Evolutionary conservation across 2,113 vertebrate genomes (phyloP), one percentile per base, ranked within the genome.

Genomic region (Lontra canadensis): DNA sequence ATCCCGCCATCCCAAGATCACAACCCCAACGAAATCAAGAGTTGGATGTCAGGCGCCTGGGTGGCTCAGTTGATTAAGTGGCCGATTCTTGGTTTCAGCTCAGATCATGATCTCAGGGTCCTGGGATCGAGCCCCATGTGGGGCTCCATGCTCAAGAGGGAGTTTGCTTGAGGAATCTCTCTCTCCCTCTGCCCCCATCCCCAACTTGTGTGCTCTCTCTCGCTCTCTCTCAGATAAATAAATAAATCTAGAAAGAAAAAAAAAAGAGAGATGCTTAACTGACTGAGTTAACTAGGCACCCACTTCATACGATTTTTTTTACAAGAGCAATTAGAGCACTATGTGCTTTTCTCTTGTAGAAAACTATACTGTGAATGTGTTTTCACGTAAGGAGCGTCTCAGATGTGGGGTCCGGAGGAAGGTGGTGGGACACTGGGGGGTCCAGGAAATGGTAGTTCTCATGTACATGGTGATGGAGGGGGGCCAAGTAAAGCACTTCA

Each of bases 341-440:
- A 4, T 81, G 55, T 85, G 55, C 65, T 67, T 81, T 61, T 61
- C 10, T 36, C 49, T 25, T 76, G 55, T n/a, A 76, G 91, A 52
- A 95, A 74, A 47, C 18, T 42, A 13, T 36, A n/a, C 15, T 25
- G 0, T 61, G 39, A 31, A 10, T 71, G 25, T 21, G 15, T 83
- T 69, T 85, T 83, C 55, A 29, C 20, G 20, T 78, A 20, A 73
- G 2, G 9, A 76, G 18, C 34, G 34, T 74, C 21, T 34, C 42
- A 31, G 74, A 78, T 4, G 2, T 18, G 74, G 26, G 42, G 25
- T 15, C 14, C 0, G 12, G 31, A 82, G 29, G 21, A 59, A 74
- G 39, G 15, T 0, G 4, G 23, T 0, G 7, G 23, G 67, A 61
- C 6, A 0, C 26, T 3, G 29, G 3, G 39, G n/a, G 31, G 6